Evolutionary conservation across 2,113 vertebrate genomes (phyloP).

Genomic region (Laticauda colubrina): DNA sequence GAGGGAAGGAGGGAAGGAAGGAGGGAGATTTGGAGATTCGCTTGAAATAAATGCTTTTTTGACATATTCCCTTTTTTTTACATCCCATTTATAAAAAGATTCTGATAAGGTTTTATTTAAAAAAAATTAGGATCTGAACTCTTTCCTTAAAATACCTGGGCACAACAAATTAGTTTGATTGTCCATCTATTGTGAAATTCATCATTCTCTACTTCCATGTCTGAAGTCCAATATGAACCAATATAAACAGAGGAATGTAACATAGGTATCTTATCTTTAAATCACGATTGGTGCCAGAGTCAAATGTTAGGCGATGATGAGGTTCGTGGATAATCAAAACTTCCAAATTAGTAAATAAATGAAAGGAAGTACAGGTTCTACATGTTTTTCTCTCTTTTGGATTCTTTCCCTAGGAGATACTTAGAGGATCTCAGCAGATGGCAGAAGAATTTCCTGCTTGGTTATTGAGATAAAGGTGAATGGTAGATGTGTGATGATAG

Average conservation of each 20-base stretch:
- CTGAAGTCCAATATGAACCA: neutral
- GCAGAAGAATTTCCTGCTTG: constrained; percentile 13
- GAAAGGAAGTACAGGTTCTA: neutral
- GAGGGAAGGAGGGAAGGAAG: accelerated
- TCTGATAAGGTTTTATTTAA: neutral
- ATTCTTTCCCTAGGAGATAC: neutral
- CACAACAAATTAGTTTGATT: neutral
- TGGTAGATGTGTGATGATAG: constrained; percentile 3
- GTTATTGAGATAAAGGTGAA: constrained; percentile 21
- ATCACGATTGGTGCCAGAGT: neutral
- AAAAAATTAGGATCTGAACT: neutral
- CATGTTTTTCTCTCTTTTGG: neutral
- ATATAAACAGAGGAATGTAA: neutral
- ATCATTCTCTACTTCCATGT: neutral
- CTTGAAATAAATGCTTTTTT: neutral
- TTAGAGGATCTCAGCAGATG: constrained; percentile 1
- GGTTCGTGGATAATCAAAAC: neutral
- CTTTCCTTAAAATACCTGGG: neutral
- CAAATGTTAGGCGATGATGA: neutral
- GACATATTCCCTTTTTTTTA: neutral
- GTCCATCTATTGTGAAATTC: neutral
- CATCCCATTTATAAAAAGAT: neutral
- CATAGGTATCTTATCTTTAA: neutral
- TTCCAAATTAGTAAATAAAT: neutral
- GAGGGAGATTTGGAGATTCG: neutral